A percentile compares a stretch with the other conserved stretches of the same genome.
Evolutionary conservation across 2,113 vertebrate genomes (phyloP).

Genomic region (Accipiter virgatus): DNA sequence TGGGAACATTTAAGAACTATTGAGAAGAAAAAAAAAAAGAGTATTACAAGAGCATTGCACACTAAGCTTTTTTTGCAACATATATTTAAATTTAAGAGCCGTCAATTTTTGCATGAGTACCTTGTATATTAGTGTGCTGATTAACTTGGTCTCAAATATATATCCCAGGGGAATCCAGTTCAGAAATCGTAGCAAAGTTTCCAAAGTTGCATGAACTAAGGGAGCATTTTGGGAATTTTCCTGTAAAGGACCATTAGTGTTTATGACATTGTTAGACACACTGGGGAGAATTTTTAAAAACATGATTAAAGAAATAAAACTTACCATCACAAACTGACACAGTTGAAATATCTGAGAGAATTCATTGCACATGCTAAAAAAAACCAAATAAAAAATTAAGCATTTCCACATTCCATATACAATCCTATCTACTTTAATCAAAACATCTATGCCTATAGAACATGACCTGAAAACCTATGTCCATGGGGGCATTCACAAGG

Average conservation of each 20-base stretch:
- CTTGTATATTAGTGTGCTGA: slow-evolving; percentile 99
- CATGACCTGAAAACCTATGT: background rate
- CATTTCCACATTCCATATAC: background rate
- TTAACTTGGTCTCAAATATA: slow-evolving; percentile 99
- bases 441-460: background rate
- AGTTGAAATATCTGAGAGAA: slow-evolving; percentile 99
- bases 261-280: background rate
- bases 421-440: background rate
- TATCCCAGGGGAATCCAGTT: slow-evolving; percentile 99
- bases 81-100: background rate
- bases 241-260: slow-evolving; percentile 63
- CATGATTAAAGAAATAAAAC: background rate
- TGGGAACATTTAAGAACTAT: slow-evolving; percentile 97
- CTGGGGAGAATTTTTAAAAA: background rate
- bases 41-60: background rate
- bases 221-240: slow-evolving; percentile 99
- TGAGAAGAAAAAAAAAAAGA: background rate
- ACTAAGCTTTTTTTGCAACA: background rate
- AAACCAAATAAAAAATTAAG: background rate
- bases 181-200: slow-evolving; percentile 95
- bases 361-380: slow-evolving; percentile 96
- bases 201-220: slow-evolving; percentile 95
- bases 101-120: slow-evolving; percentile 49
- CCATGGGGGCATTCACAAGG: background rate
- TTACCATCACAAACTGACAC: slow-evolving; percentile 99